A percentile compares a stretch with the other conserved stretches of the same genome.
These are phyloP conservation scores for Zaprionus lineosus DNA, from an alignment of 2,888 invertebrate species.

Conservation along the genomic window DNA sequence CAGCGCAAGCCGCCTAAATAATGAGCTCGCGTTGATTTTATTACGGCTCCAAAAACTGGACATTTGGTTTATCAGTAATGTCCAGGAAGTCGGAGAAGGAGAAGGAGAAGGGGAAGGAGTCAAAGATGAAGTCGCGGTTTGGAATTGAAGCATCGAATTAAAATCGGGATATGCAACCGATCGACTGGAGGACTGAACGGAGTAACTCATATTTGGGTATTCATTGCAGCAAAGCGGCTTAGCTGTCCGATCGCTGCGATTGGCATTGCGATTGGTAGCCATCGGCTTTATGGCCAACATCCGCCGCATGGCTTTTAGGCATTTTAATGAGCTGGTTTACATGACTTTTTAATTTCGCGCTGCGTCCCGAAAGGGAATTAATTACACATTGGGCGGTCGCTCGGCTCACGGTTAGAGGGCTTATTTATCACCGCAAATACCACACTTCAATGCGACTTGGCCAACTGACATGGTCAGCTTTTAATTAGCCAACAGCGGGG, in stretches of 20 bases:
- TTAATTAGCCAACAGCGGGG: conserved; percentile 55
- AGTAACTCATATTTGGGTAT: conserved; percentile 64
- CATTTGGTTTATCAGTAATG: conserved; percentile 17
- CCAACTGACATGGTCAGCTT: conserved; percentile 74
- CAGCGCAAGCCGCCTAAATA: conserved; percentile 73
- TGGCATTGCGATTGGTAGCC: conserved; percentile 31
- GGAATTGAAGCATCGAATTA: too few relatives aligned
- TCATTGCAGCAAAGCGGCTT: conserved; percentile 57
- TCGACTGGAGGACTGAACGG: too few relatives aligned
- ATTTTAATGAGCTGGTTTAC: conserved; percentile 83
- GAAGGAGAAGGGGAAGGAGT: neutral
- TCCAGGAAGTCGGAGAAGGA: neutral
- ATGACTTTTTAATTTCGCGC: conserved; percentile 83
- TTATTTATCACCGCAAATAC: conserved; percentile 68
- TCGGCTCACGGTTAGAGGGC: conserved; percentile 39
- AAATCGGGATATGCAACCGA: too few relatives aligned
- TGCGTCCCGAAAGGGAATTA: conserved; percentile 81
- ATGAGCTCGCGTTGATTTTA: conserved; percentile 75
- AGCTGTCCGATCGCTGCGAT: conserved; percentile 41
- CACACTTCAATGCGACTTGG: conserved; percentile 67
- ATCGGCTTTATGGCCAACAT: conserved; percentile 59
- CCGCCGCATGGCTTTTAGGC: conserved; percentile 63
- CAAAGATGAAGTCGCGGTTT: neutral
- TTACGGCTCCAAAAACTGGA: conserved; percentile 42
- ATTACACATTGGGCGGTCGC: conserved; percentile 83